A percentile compares a stretch with the other conserved stretches of the same genome.
Evolutionary conservation across 1,140 invertebrate genomes (phyloP).

Genomic region (Sminthurides bifidus): DNA sequence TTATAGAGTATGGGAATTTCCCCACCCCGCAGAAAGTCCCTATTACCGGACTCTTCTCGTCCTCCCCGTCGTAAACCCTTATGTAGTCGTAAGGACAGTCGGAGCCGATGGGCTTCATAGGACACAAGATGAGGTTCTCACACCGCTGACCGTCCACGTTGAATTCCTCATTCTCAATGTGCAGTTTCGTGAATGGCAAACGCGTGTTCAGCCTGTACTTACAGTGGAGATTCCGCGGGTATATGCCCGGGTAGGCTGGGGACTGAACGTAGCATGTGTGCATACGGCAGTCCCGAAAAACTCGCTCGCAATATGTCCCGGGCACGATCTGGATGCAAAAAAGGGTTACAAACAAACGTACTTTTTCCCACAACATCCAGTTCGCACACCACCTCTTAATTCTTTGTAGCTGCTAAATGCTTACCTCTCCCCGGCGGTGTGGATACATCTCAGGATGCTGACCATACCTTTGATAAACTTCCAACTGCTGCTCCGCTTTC

Average conservation of each 20-base stretch:
- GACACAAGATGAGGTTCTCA: constrained; percentile 88
- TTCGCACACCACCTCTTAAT: neutral
- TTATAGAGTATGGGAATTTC: constrained; percentile 85
- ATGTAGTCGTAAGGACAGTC: constrained; percentile 86
- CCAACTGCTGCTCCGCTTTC: constrained; percentile 73
- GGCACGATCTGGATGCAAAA: constrained; percentile 32
- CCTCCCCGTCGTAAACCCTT: constrained; percentile 77
- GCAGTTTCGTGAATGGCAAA: constrained; percentile 76
- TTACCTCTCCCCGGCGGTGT: constrained; percentile 68
- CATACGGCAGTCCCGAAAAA: constrained; percentile 66
- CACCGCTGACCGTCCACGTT: constrained; percentile 85
- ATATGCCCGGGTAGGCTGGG: constrained; percentile 80
- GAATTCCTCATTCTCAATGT: constrained; percentile 85
- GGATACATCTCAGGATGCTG: constrained; percentile 85
- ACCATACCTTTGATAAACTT: constrained; percentile 64
- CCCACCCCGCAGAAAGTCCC: constrained; percentile 87
- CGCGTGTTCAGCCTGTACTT: constrained; percentile 75
- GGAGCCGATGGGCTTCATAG: constrained; percentile 51
- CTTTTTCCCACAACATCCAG: neutral
- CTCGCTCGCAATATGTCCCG: constrained; percentile 74
- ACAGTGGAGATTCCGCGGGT: constrained; percentile 77
- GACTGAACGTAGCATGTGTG: constrained; percentile 87
- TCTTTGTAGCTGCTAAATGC: constrained; percentile 9
- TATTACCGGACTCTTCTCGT: constrained; percentile 70
- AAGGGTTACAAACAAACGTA: neutral